Conservation (phyloP, 2,888 invertebrate genomes). For the Dryomyza anilis region DNA sequence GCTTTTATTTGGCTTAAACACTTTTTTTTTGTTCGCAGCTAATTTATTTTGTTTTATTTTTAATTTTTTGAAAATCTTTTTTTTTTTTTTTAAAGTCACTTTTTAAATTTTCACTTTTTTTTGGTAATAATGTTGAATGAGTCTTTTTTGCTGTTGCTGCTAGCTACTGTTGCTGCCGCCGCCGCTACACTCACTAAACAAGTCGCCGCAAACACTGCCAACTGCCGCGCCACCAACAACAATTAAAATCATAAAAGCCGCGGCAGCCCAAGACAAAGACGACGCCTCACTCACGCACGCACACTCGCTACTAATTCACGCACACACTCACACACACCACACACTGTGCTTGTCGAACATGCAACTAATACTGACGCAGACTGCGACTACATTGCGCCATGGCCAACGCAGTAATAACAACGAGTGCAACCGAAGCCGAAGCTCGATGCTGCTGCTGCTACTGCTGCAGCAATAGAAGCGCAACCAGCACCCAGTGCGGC, state of each 20-base stretch:
- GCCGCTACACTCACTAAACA: slow-evolving; percentile 1
- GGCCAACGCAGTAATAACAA: slow-evolving; percentile 11
- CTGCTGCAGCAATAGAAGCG: too few relatives aligned
- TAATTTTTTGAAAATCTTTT: neutral
- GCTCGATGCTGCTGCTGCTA: neutral
- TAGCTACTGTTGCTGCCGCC: slow-evolving; percentile 5
- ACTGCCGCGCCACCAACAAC: neutral
- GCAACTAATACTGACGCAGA: slow-evolving; percentile 1
- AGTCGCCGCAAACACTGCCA: neutral
- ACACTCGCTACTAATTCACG: neutral
- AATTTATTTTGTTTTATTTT: too few relatives aligned
- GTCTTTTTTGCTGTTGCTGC: neutral
- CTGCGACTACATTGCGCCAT: slow-evolving; percentile 14
- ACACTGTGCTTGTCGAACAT: neutral
- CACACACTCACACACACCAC: neutral
- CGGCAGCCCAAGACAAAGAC: neutral
- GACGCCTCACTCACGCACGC: neutral
- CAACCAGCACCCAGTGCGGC: neutral
- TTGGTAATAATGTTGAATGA: neutral
- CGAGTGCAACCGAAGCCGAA: slow-evolving; percentile 21
- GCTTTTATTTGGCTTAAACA: neutral
- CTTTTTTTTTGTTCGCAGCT: too few relatives aligned
- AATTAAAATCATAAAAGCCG: neutral
- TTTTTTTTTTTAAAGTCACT: neutral
- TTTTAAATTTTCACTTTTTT: neutral